Percentiles rank a stretch among this genome's conserved stretches.
Conservation (phyloP, 2,113 vertebrate genomes). For the Meleagris gallopavo region DNA sequence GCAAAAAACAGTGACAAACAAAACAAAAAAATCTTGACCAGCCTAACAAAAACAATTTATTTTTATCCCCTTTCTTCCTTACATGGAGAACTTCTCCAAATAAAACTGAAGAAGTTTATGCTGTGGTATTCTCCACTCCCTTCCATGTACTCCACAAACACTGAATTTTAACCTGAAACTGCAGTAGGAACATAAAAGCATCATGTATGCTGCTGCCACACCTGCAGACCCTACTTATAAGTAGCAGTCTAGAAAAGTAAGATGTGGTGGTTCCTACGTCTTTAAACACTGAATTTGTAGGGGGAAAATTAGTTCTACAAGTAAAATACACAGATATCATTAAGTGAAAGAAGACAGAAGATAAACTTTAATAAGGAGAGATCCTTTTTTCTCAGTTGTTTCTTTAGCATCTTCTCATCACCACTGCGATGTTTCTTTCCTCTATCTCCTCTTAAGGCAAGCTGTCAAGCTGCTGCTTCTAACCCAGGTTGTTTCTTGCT, state of each 20-base stretch:
- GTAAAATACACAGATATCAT: not conserved
- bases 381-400: not conserved
- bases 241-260: not conserved
- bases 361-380: not conserved
- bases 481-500: not conserved
- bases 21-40: not conserved
- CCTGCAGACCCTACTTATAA: not conserved
- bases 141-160: not conserved
- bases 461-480: not conserved
- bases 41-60: not conserved
- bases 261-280: not conserved
- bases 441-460: not conserved
- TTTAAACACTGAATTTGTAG: not conserved
- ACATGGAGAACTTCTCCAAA: not conserved
- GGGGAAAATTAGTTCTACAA: not conserved
- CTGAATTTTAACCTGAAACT: not conserved
- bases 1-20: not conserved
- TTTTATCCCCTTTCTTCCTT: not conserved
- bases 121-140: not conserved
- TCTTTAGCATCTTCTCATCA: not conserved
- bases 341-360: not conserved
- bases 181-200: not conserved
- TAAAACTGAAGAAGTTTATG: not conserved
- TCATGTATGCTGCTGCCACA: fast-evolving
- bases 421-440: not conserved